Conservation (phyloP, 1,140 invertebrate species). For the Eubasilissa regina region DNA sequence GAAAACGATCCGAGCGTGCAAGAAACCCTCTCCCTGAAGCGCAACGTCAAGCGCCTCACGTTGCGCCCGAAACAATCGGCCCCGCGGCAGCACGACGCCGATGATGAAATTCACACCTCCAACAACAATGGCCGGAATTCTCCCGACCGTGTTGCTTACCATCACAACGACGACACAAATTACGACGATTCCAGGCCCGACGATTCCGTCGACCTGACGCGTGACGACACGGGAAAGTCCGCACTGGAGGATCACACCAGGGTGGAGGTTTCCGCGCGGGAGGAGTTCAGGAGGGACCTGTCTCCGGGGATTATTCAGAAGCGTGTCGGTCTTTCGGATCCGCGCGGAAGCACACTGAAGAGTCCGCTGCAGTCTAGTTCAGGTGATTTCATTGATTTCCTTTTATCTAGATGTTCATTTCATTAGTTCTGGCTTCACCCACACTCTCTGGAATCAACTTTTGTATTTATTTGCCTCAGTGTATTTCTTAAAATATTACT, state of each 20-base stretch:
- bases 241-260: background rate
- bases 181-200: background rate
- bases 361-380: constrained; percentile 41
- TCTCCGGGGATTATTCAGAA: constrained; percentile 48
- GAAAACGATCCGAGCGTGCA: constrained; percentile 77
- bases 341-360: constrained; percentile 46
- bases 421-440: too few relatives aligned
- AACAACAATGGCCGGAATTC: too few relatives aligned
- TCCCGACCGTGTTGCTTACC: too few relatives aligned
- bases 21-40: constrained; percentile 76
- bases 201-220: background rate
- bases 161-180: background rate
- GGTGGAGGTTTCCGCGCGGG: background rate
- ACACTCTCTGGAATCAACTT: too few relatives aligned
- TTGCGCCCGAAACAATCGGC: constrained; percentile 67
- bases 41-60: constrained; percentile 77
- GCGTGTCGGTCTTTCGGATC: constrained; percentile 49
- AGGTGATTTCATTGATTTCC: constrained; percentile 19
- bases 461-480: too few relatives aligned
- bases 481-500: too few relatives aligned
- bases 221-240: background rate
- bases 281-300: constrained; percentile 1
- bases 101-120: background rate
- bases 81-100: background rate
- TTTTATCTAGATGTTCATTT: too few relatives aligned